Evolutionary conservation across 2,113 vertebrate genomes (phyloP), one percentile per base, ranked within the genome.

Genomic region (Pelusios castaneus): DNA sequence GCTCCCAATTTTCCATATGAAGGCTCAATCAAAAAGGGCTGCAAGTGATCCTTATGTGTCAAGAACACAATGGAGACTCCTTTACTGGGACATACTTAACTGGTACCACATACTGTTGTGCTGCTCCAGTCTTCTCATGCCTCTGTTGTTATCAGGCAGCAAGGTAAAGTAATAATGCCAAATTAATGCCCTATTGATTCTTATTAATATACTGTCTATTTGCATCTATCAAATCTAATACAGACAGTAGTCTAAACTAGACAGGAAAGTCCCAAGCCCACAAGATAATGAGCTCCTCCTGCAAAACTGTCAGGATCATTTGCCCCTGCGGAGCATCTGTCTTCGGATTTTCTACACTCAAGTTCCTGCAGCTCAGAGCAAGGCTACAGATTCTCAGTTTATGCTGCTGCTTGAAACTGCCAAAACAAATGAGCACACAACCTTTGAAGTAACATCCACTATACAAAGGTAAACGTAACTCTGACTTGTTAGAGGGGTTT

Each of bases 21-120:
- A 76, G 41, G 25, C 38, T 34, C n/a, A 27, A 6, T 76, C 41
- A 45, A 34, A 70, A 70, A 45, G 25, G 25, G 73, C 12, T 31
- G 52, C 27, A 87, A 78, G 75, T 86, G 47, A 75, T 84, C 10
- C 76, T 63, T 67, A 5, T 41, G 22, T 82, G 86, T 10, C 63
- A 90, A 82, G 56, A 90, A 12, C 34, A 80, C 25, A 45, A 88
- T 87, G 82, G 86, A 88, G 5, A 2, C 85, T 84, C 85, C 80
- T 89, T 88, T 89, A 81, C 94, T 88, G n/a, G 86, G 78, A n/a
- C n/a, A n/a, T n/a, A n/a, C n/a, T 47, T 82, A 93, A 58, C 78
- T 95, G 56, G 13, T 88, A 45, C 86, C 81, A 56, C 73, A 86
- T 82, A 80, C 0, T 1, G 5, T 86, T 84, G 75, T 93, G 52